These are phyloP conservation scores for Pseudomyrmex flavicornis DNA, from an alignment of 1,140 invertebrate genomes.

Conservation along the genomic window DNA sequence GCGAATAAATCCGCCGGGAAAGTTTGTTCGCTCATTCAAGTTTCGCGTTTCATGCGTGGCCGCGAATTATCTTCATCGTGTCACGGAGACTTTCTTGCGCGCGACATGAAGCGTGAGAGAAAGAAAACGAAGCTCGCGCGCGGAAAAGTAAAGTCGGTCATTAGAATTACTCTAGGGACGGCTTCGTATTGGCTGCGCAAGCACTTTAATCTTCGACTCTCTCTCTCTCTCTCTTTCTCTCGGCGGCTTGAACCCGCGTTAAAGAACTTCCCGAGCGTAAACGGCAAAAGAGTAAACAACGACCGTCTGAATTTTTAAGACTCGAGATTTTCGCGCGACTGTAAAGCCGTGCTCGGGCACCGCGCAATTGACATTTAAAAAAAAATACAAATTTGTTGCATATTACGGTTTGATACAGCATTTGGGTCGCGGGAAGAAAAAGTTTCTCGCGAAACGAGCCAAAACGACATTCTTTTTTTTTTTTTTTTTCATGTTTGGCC, in stretches of 20 bases:
- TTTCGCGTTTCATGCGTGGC: constrained; percentile 10
- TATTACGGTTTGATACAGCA: background rate
- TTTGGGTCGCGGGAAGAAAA: too few species aligned
- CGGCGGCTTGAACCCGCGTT: constrained; percentile 76
- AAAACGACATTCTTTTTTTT: too few species aligned
- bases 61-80: constrained; percentile 21
- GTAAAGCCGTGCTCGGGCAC: background rate
- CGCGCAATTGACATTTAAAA: background rate
- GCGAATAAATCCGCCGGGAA: background rate
- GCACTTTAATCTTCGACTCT: constrained; percentile 79
- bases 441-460: too few species aligned
- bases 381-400: background rate
- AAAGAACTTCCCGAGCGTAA: constrained; percentile 55
- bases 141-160: constrained; percentile 57
- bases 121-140: constrained; percentile 17
- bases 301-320: constrained; percentile 76
- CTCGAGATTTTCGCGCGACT: constrained; percentile 22
- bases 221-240: background rate
- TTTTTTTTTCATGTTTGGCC: too few species aligned
- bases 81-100: constrained; percentile 14
- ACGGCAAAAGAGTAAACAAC: constrained; percentile 47
- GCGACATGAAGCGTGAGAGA: constrained; percentile 55
- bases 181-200: constrained; percentile 72
- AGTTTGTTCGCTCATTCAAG: constrained; percentile 1
- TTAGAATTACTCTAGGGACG: constrained; percentile 74